Base-by-base conservation (phyloP, 2,888 invertebrate species). In the Petrolisthes cinctipes region DNA sequence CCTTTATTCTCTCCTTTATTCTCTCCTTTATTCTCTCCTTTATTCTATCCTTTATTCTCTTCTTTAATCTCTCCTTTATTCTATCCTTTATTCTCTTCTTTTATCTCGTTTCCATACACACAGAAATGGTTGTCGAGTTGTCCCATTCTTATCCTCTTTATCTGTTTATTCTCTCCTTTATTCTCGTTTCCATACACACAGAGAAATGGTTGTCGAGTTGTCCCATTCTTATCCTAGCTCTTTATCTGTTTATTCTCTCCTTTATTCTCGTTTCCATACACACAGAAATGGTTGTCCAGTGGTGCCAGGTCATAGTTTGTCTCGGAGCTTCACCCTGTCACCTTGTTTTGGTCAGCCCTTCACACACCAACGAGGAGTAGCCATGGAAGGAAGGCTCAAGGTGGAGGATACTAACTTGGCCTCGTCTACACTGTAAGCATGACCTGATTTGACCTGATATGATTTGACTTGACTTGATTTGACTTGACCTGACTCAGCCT, bases 301-400 rank as follows among this genome's bases (percentile, higher is more conserved):
- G 79, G 97, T 97, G 86, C 97, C 97, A n/a, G 97, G 97, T 61
- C 96, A 97, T 20, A 96, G 97, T 91, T 95, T 97, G 92, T 95
- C 96, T 81, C 97, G 97, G 93, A 95, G 95, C 85, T 97, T 97
- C 93, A 97, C 96, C 92, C 93, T 97, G 92, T 96, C 97, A 86
- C 97, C 97, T 9, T 75, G 17, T 17, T 85, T 87, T 14, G 61
- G 85, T 54, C 56, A 79, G 23, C 81, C 86, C 82, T 37, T 1
- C 2, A 76, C 66, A 90, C 96, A 97, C 92, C 95, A 97, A 91
- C 94, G 97, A 80, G 98, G 98, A 81, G 95, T 98, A 89, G 98
- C 98, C 0, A 94, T 98, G 86, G 98, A 98, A 93, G 98, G 98
- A 0, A 96, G 96, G 92, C 93, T 98, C 85, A 97, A 97, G 92